Base-by-base conservation (phyloP, 2,797 vertebrate genomes). In the Clamator glandarius region DNA sequence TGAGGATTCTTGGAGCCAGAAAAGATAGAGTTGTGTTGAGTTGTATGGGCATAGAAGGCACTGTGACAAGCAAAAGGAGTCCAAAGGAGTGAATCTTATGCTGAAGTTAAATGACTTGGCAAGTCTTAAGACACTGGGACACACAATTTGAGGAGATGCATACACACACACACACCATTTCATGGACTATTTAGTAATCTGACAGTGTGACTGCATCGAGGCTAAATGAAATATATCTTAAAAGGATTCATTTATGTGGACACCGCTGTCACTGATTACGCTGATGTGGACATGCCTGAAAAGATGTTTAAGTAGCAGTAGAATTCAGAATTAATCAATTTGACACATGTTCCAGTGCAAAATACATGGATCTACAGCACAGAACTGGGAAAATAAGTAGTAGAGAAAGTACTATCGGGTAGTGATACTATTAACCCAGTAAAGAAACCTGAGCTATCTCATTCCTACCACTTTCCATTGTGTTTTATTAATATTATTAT, bases 301-400 rank as follows among this genome's bases (percentile, higher is more conserved):
- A 87, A 83, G 42, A 77, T 77, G 69, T 70, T 91, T 81, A 85
- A 95, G 50, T 48, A 90, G 67, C 70, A 90, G 80, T 8, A 54
- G 66, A 89, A 87, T 58, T 68, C 33, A 54, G 58, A 93, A 93
- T 91, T 84, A 94, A 90, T 89, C 87, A 80, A 48, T 91, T 93
- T 94, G 95, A 90, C 77, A 62, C 21, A 41, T 12, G 35, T 50
- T 84, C n/a, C 42, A 50, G n/a, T 78, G 41, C 51, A 85, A 94
- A 92, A 85, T 33, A 66, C n/a, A 21, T 52, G 54, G 39, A 59
- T 85, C n/a, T 23, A 23, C 25, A 66, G 54, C 57, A 77, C 15
- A 88, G 54, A 83, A 36, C 5, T 13, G 31, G 33, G 35, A 82
- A 91, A 84, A 93, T 20, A 81, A 79, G 76, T 7, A 86, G 39